These are phyloP conservation scores for Semnopithecus entellus DNA, from an alignment of 2,113 vertebrate species.

Conservation along the genomic window DNA sequence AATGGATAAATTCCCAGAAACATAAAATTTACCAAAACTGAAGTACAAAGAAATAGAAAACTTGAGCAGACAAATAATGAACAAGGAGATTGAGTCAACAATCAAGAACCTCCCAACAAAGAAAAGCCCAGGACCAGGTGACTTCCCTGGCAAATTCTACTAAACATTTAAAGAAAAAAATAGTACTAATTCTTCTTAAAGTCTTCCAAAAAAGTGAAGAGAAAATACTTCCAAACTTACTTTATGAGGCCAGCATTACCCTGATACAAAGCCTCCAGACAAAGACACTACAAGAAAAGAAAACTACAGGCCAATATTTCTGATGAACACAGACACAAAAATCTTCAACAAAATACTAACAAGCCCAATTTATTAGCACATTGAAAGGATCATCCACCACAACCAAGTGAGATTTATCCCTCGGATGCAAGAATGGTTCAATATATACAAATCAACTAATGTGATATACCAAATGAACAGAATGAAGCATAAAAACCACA, in stretches of 20 bases:
- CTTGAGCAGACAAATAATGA: background rate
- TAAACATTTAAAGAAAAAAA: background rate
- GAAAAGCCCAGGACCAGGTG: background rate
- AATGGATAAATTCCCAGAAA: background rate
- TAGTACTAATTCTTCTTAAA: background rate
- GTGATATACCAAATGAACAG: background rate
- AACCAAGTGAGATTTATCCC: background rate
- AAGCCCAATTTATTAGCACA: background rate
- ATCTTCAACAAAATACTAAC: background rate
- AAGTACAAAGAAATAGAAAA: background rate
- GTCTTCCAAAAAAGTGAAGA: background rate
- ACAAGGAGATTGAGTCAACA: background rate
- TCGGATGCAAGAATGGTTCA: background rate
- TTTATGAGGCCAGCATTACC: background rate
- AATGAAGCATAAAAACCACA: background rate
- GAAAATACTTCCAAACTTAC: background rate
- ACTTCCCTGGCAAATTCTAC: background rate
- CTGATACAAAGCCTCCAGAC: background rate
- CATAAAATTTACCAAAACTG: background rate
- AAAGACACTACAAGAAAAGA: background rate
- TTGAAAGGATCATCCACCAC: background rate
- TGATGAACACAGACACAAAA: background rate
- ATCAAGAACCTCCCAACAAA: background rate
- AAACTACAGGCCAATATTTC: background rate
- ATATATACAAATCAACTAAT: background rate